Evolutionary conservation across 2,113 vertebrate species (phyloP).

Genomic region (Acanthisitta chloris): DNA sequence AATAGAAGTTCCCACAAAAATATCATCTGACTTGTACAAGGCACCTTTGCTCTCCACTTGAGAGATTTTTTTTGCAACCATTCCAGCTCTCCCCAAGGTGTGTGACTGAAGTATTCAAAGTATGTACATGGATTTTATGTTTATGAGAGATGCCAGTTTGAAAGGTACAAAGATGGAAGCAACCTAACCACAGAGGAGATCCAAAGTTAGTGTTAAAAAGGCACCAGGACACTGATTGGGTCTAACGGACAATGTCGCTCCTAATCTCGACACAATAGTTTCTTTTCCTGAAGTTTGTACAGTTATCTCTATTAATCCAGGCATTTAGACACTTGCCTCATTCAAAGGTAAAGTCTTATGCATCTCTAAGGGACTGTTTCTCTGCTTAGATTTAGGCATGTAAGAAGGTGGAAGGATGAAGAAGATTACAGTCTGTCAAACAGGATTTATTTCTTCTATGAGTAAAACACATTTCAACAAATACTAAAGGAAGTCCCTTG

Average conservation of each 20-base stretch:
- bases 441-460: not conserved
- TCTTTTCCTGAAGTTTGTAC: not conserved
- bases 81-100: not conserved
- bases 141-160: not conserved
- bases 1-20: not conserved
- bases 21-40: not conserved
- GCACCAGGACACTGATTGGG: not conserved
- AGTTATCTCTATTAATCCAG: not conserved
- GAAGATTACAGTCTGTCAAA: not conserved
- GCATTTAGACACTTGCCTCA: not conserved
- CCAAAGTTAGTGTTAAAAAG: not conserved
- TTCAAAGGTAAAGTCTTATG: not conserved
- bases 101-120: not conserved
- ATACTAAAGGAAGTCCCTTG: not conserved
- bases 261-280: not conserved
- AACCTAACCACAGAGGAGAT: not conserved
- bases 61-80: not conserved
- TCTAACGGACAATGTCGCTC: not conserved
- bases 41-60: not conserved
- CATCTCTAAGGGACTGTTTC: not conserved
- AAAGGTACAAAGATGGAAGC: not conserved
- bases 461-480: not conserved
- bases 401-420: not conserved
- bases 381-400: not conserved
- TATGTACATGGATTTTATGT: rapidly evolving